Evolutionary conservation across 2,797 vertebrate species (phyloP).

Genomic region (Lycodopsis pacificus): DNA sequence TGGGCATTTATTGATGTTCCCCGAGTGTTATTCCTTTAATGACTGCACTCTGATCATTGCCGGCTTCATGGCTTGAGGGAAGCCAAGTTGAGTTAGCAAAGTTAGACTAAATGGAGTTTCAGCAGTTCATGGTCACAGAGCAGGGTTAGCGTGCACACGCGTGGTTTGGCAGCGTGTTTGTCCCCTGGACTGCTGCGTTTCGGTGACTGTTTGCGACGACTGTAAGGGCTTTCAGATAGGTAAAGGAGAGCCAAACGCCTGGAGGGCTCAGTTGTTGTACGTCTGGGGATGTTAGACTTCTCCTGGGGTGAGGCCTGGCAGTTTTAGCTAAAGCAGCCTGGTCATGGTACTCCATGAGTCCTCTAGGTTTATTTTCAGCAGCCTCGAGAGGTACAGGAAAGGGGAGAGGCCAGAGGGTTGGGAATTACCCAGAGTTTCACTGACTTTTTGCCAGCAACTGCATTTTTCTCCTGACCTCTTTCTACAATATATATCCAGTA

Average conservation of each 20-base stretch:
- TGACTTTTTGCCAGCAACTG: slow-evolving; percentile 3
- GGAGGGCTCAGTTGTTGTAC: slow-evolving; percentile 40
- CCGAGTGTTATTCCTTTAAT: slow-evolving; percentile 76
- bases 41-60: slow-evolving; percentile 67
- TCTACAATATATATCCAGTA: neutral
- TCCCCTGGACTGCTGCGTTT: slow-evolving; percentile 29
- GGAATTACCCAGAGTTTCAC: slow-evolving; percentile 47
- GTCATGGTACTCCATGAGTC: slow-evolving; percentile 37
- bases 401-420: slow-evolving; percentile 33
- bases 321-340: slow-evolving; percentile 60
- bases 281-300: slow-evolving; percentile 44
- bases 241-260: slow-evolving; percentile 52
- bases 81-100: slow-evolving; percentile 68
- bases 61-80: slow-evolving; percentile 61
- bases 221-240: slow-evolving; percentile 32
- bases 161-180: slow-evolving; percentile 36
- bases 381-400: slow-evolving; percentile 45
- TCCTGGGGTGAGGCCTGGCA: slow-evolving; percentile 46
- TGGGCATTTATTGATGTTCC: slow-evolving; percentile 79
- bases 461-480: slow-evolving; percentile 1
- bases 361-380: slow-evolving; percentile 62
- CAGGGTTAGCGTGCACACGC: slow-evolving; percentile 31
- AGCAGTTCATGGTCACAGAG: slow-evolving; percentile 42
- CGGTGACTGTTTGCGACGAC: slow-evolving; percentile 33
- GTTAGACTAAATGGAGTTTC: slow-evolving; percentile 65